Evolutionary conservation across 2,113 vertebrate species (phyloP), one percentile per base, ranked within the genome.

Genomic region (Heterocephalus glaber): DNA sequence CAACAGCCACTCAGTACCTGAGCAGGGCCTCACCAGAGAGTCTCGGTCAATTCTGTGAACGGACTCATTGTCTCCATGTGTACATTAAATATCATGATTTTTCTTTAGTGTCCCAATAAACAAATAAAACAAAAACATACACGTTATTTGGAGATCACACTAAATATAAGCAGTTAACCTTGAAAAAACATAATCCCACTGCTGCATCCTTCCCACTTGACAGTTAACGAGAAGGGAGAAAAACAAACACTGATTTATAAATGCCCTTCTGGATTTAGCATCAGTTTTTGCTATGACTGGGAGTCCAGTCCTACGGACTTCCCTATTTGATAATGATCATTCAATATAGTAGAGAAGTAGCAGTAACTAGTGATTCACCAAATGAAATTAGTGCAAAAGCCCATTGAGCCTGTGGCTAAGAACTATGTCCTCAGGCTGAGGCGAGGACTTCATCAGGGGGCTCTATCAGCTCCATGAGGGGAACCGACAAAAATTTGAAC

Each of bases 71-170:
- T 44, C 68, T 74, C 38, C 52, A 41, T 49, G 61, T 54, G 7
- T 33, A 85, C n/a, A 81, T 66, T 61, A 6, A 74, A 72, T 63
- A 77, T 66, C 86, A 61, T 5, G 17, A 61, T 89, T 95, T 96
- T 90, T 80, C 76, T 80, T 90, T 81, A 54, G 11, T 76, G 66
- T 58, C 24, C 28, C 44, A 80, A 81, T 33, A 38, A 88, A 49
- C 26, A 60, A 89, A 90, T 9, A 80, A 68, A 81, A 60, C 9
- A 82, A 65, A 54, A 85, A 56, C 63, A 52, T 44, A 56, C 26
- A 41, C 13, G 7, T 10, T 90, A 1, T 44, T 72, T 89, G 33
- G 44, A 82, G 61, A 79, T 61, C 44, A 44, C 58, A 80, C 35
- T 58, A 86, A 86, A 83, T 60, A 82, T 9, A 92, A 96, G 26